Conservation (phyloP, 2,113 vertebrate species). For the Siniperca chuatsi region DNA sequence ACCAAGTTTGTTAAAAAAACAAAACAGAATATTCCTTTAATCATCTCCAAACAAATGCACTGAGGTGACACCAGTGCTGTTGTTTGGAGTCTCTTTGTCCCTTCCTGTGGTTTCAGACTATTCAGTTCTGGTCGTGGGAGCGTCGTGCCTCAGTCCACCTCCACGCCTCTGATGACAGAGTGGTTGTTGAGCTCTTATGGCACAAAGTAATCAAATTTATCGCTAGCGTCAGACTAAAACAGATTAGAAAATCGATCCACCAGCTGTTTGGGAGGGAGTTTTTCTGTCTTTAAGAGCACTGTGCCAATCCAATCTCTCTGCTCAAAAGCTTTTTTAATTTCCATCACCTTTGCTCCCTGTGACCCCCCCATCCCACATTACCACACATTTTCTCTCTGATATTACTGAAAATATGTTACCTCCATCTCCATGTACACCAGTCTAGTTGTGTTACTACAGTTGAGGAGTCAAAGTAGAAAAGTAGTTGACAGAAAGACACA, state of each 20-base stretch:
- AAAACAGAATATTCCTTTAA: too few species aligned
- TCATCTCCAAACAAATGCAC: not conserved
- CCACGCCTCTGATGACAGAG: constrained; percentile 17
- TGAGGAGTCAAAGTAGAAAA: not conserved
- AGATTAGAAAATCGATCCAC: constrained; percentile 31
- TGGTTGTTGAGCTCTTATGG: constrained; percentile 26
- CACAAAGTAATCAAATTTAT: constrained; percentile 33
- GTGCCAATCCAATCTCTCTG: not conserved
- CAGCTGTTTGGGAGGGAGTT: not conserved
- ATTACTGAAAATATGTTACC: too few species aligned
- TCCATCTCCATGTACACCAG: not conserved
- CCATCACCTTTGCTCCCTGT: not conserved
- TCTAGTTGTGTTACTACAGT: too few species aligned
- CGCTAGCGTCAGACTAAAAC: not conserved
- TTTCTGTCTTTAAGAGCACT: not conserved
- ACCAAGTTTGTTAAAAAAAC: too few species aligned
- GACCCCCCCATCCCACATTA: not conserved
- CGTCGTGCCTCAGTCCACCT: not conserved
- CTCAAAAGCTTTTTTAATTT: not conserved
- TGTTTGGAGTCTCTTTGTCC: not conserved
- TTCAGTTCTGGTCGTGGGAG: not conserved
- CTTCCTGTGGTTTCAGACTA: not conserved
- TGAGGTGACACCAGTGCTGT: not conserved
- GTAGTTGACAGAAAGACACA: not conserved
- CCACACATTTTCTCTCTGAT: not conserved